These are phyloP conservation scores for Ridgeia piscesae DNA, from an alignment of 1,140 invertebrate genomes.

Conservation along the genomic window DNA sequence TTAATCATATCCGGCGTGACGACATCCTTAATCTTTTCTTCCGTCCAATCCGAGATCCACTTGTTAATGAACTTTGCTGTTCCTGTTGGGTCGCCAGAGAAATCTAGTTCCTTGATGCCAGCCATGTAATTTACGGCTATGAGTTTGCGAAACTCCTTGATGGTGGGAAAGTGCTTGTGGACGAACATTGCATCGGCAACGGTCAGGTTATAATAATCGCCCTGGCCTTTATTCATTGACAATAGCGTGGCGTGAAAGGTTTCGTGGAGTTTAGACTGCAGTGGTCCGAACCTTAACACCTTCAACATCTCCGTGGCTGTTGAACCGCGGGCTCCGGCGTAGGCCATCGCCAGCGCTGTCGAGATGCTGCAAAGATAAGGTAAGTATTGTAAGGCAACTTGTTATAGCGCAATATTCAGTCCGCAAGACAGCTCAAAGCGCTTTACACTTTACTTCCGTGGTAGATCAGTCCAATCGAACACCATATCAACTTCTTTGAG, in stretches of 20 bases:
- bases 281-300: neutral
- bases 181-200: neutral
- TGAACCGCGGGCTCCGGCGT: constrained; percentile 72
- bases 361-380: constrained; percentile 70
- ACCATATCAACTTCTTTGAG: no score
- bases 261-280: neutral
- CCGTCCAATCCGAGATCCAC: neutral
- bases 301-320: constrained; percentile 63
- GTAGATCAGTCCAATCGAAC: no score
- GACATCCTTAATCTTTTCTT: neutral
- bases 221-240: neutral
- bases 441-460: no score
- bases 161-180: neutral
- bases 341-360: constrained; percentile 76
- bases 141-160: neutral
- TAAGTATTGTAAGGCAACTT: neutral
- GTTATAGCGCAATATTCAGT: no score
- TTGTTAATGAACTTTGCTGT: neutral
- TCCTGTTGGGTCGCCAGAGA: neutral
- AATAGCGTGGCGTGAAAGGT: neutral
- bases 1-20: neutral
- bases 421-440: no score
- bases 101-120: neutral
- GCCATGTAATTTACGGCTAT: neutral
- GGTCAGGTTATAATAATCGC: neutral